Percentiles rank a stretch among this genome's conserved stretches.
Evolutionary conservation across 2,888 invertebrate genomes (phyloP).

Genomic region (Drosophila phalerata): DNA sequence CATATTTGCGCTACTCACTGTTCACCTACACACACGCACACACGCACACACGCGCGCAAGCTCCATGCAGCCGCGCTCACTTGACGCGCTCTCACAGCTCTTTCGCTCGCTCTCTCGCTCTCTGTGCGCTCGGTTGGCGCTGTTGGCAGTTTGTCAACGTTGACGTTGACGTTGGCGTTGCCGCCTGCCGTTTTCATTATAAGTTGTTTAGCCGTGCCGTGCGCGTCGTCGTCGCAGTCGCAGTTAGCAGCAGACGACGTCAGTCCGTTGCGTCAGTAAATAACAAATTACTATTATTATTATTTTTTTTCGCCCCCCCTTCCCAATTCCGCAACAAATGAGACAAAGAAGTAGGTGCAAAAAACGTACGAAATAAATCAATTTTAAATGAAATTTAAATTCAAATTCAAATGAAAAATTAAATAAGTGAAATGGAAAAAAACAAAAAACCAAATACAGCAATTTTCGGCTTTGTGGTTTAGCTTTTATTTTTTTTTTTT

Average conservation of each 20-base stretch:
- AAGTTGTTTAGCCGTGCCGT: slow-evolving; percentile 73
- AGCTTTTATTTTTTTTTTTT: slow-evolving; percentile 30
- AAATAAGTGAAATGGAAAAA: slow-evolving; percentile 17
- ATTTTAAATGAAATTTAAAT: too few relatives aligned
- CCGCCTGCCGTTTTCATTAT: slow-evolving; percentile 62
- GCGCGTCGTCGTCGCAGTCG: slow-evolving; percentile 74
- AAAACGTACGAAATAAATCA: slow-evolving; percentile 6
- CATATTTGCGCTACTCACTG: slow-evolving; percentile 45
- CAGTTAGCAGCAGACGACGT: slow-evolving; percentile 70
- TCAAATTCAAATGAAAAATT: not conserved
- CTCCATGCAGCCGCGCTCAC: slow-evolving; percentile 36
- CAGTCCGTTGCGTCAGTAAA: slow-evolving; percentile 74
- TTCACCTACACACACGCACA: slow-evolving; percentile 53
- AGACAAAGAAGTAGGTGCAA: slow-evolving; percentile 58
- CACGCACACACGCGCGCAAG: slow-evolving; percentile 45
- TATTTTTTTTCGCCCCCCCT: slow-evolving; percentile 44
- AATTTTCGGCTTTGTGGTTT: slow-evolving; percentile 36
- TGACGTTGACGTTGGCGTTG: slow-evolving; percentile 55
- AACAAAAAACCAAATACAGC: slow-evolving; percentile 29
- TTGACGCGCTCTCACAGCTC: slow-evolving; percentile 9
- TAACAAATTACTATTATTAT: slow-evolving; percentile 32
- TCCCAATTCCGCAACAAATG: slow-evolving; percentile 32
- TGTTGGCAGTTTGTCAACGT: slow-evolving; percentile 64
- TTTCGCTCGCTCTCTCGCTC: slow-evolving; percentile 10
- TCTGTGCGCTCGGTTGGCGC: slow-evolving; percentile 31